Base-by-base conservation (phyloP, 1,140 invertebrate genomes). In the Megathymus violae region DNA sequence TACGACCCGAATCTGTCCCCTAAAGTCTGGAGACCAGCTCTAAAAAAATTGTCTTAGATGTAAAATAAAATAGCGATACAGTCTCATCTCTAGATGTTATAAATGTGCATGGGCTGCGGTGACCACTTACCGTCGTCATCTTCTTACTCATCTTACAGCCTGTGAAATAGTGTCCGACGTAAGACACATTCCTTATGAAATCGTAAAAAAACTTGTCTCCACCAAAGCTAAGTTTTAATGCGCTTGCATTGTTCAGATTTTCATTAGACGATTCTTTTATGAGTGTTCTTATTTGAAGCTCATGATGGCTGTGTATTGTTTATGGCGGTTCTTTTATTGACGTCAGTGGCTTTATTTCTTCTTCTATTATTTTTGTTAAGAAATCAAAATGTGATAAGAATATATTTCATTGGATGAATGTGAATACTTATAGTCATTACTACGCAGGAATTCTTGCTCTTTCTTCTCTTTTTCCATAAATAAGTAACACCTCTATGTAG, bases 201-300 rank as follows among this genome's bases (percentile, higher is more conserved):
- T 86, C 85, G 80, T 88, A 87, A 88, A 88, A 77, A 88, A 88
- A 84, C 81, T 88, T 88, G 82, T 84, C 82, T 73, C 78, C 64
- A 47, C 50, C 64, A 66, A 54, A 67, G 73, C 69, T 67, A 70
- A 78, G 68, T 82, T 83, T 82, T 82, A 82, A 87, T 87, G 79
- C 66, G 66, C 71, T 76, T 73, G 73, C 82, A 84, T 88, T 88
- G 82, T 88, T 77, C 69, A 68, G 79, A 69, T 81, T 81, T 36
- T 78, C 73, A 80, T 76, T 84, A 63, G 56, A 56, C 52, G 52
- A 56, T 56, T 56, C 52, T 44, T 56, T 56, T 56, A 56, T 34
- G 52, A 19, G 22, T 56, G 52, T 56, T 56, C 52, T 56, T 56
- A 56, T 56, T 56, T 44, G 52, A 56, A 22, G 11, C 52, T 56